These are phyloP conservation scores for Athetis lepigone DNA, from an alignment of 2,888 invertebrate species.

Conservation along the genomic window DNA sequence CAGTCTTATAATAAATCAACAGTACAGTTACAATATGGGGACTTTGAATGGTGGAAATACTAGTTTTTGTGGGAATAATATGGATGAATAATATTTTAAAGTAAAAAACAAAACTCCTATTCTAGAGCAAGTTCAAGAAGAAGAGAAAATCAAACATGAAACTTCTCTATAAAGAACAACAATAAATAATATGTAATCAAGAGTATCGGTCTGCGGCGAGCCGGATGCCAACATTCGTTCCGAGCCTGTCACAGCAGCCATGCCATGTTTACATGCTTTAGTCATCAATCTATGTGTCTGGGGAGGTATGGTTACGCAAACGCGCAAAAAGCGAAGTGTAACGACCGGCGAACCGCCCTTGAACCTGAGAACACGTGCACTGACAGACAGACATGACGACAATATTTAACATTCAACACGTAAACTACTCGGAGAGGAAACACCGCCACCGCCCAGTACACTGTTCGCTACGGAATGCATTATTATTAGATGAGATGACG, in stretches of 20 bases:
- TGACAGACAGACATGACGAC: conserved; percentile 65
- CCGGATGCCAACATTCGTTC: conserved; percentile 53
- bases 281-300: conserved; percentile 73
- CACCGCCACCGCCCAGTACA: conserved; percentile 60
- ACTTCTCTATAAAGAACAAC: conserved; percentile 12
- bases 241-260: conserved; percentile 47
- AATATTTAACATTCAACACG: conserved; percentile 70
- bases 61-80: background rate
- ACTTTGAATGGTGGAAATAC: conserved; percentile 7
- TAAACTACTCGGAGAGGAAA: conserved; percentile 71
- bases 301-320: conserved; percentile 68
- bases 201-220: conserved; percentile 17
- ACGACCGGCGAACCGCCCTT: conserved; percentile 80
- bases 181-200: conserved; percentile 38
- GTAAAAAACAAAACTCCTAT: background rate
- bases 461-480: conserved; percentile 66
- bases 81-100: background rate
- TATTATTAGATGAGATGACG: conserved; percentile 64
- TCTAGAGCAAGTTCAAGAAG: background rate
- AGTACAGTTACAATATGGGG: background rate
- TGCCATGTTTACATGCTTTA: conserved; percentile 64
- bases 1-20: conserved; percentile 30
- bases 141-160: background rate
- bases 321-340: conserved; percentile 79
- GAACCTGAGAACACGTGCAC: conserved; percentile 77